Percentiles rank a stretch among this genome's conserved stretches.
Conservation (phyloP, 2,888 invertebrate genomes). For the Pediacus dermestoides region DNA sequence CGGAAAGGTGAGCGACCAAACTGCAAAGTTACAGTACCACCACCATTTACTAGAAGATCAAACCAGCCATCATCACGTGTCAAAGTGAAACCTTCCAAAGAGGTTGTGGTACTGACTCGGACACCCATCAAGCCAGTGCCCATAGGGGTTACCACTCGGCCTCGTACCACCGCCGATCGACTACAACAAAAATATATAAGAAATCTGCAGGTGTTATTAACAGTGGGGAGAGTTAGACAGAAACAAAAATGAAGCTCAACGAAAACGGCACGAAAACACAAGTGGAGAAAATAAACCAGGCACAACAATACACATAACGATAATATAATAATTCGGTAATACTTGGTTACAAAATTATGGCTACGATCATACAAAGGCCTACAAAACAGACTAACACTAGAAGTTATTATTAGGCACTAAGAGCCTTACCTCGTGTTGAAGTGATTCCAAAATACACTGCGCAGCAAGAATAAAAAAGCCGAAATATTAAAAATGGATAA, state of each 20-base stretch:
- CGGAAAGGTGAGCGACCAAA: conserved; percentile 91
- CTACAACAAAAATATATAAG: conserved; percentile 56
- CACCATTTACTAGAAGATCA: conserved; percentile 98
- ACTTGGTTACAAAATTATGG: too few species aligned
- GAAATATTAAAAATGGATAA: conserved; percentile 34
- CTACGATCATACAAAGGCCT: too few species aligned
- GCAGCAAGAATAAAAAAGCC: conserved; percentile 62
- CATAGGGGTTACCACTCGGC: conserved; percentile 86
- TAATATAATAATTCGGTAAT: too few species aligned
- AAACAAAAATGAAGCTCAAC: conserved; percentile 11
- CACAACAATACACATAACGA: too few species aligned
- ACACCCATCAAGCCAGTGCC: conserved; percentile 94
- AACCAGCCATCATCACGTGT: conserved; percentile 94
- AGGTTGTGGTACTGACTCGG: conserved; percentile 88
- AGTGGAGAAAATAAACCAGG: conserved; percentile 36
- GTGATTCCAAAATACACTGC: conserved; percentile 98
- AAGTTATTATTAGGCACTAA: too few species aligned
- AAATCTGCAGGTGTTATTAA: not conserved
- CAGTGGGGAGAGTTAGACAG: conserved; percentile 17
- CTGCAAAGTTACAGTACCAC: conserved; percentile 91
- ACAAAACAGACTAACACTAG: too few species aligned
- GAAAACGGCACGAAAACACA: conserved; percentile 30
- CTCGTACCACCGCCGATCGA: conserved; percentile 95
- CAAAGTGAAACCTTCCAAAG: conserved; percentile 93
- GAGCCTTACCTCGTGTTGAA: conserved; percentile 97